These are phyloP conservation scores for Ganaspis brasiliensis DNA, from an alignment of 2,888 invertebrate species.

Conservation along the genomic window DNA sequence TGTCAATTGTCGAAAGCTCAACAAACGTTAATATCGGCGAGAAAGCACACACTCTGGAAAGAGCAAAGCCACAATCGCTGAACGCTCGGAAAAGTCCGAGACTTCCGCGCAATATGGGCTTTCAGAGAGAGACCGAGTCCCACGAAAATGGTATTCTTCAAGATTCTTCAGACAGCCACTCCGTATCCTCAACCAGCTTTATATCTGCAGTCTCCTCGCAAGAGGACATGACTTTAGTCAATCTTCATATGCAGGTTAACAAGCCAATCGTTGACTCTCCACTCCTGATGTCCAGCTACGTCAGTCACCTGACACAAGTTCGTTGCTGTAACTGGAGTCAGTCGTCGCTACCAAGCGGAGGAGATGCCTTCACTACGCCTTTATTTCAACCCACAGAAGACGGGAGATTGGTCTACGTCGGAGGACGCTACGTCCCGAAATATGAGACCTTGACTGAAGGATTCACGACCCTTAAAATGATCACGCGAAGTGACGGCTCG, in stretches of 20 bases:
- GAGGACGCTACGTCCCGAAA: conserved; percentile 87
- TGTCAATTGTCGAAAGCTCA: conserved; percentile 81
- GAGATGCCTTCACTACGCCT: conserved; percentile 90
- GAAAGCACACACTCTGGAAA: conserved; percentile 77
- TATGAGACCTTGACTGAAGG: conserved; percentile 87
- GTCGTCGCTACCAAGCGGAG: conserved; percentile 87
- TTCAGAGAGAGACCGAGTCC: conserved; percentile 61
- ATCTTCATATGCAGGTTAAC: conserved; percentile 96
- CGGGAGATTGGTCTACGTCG: conserved; percentile 89
- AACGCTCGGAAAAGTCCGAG: conserved; percentile 68
- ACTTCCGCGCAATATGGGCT: conserved; percentile 62
- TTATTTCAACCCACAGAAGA: conserved; percentile 90
- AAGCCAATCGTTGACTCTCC: conserved; percentile 96
- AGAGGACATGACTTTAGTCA: conserved; percentile 95
- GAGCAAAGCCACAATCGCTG: conserved; percentile 70
- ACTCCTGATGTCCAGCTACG: conserved; percentile 96
- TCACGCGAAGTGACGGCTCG: conserved; percentile 81
- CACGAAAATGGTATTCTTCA: conserved; percentile 77
- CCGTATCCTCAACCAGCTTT: conserved; percentile 92
- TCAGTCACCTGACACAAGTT: conserved; percentile 93
- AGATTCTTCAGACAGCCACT: conserved; percentile 88
- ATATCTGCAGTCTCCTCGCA: conserved; percentile 96
- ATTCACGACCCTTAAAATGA: conserved; percentile 86
- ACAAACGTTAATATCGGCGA: conserved; percentile 69
- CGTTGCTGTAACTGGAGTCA: conserved; percentile 89